Evolutionary conservation across 2,797 vertebrate species (phyloP).

Genomic region (Hafferia zeledoni): DNA sequence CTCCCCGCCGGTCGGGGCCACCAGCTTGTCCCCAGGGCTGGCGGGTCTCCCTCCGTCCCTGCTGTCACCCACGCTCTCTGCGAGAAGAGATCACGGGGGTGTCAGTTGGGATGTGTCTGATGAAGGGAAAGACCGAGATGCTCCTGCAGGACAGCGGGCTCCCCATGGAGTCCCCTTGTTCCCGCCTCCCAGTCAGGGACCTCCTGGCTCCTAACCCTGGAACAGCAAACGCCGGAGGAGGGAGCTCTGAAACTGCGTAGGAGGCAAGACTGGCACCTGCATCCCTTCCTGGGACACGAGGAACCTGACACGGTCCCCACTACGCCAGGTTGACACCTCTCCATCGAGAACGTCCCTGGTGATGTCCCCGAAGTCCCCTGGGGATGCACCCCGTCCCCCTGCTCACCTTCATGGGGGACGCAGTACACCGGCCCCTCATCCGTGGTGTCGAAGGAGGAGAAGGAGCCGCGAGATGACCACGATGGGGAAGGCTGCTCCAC

Average conservation of each 20-base stretch:
- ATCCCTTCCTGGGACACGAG: background rate
- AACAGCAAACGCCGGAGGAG: background rate
- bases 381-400: background rate
- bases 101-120: background rate
- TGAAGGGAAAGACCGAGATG: background rate
- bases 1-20: conserved; percentile 65
- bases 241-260: background rate
- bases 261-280: background rate
- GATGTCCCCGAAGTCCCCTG: background rate
- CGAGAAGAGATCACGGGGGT: background rate
- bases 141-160: accelerated
- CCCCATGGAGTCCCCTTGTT: background rate
- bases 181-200: background rate
- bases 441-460: conserved; percentile 95
- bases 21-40: conserved; percentile 73
- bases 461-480: conserved; percentile 96
- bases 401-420: conserved; percentile 94
- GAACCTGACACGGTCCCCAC: accelerated
- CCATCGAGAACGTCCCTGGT: background rate
- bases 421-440: conserved; percentile 97
- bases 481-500: conserved; percentile 92
- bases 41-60: conserved; percentile 78
- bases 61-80: conserved; percentile 84
- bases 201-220: background rate
- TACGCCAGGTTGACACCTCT: background rate